phyloP scores from a whole-genome alignment of 2,888 invertebrate genomes.

The Punctoribates punctum region DNA sequence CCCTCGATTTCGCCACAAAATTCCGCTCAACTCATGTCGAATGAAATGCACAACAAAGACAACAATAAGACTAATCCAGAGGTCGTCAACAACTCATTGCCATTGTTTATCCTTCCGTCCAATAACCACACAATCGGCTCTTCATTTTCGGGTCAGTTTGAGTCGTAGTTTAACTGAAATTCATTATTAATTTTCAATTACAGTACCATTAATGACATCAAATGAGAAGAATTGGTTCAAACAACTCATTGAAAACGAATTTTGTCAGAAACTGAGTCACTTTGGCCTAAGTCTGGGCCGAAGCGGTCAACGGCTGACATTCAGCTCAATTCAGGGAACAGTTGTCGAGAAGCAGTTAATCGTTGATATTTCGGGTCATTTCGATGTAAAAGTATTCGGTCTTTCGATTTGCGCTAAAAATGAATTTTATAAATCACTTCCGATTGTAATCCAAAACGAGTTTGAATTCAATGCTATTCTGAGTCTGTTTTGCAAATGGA shows the following conservation, averaged over 20 bases:
- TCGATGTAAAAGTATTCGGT: conserved; percentile 19
- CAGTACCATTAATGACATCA: background rate
- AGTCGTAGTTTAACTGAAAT: background rate
- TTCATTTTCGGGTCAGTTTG: background rate
- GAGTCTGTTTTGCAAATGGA: background rate
- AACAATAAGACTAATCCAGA: background rate
- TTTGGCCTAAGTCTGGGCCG: background rate
- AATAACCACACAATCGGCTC: background rate
- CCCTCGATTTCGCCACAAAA: background rate
- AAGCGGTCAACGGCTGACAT: background rate
- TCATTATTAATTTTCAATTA: background rate
- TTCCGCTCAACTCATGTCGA: background rate
- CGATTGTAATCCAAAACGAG: background rate
- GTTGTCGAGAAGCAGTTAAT: conserved; percentile 14
- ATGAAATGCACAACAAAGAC: background rate
- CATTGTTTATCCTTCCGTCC: conserved; percentile 19
- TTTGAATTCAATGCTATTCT: background rate
- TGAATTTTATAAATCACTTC: background rate
- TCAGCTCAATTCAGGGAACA: background rate
- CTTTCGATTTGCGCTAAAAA: conserved; percentile 9
- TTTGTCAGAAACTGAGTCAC: background rate
- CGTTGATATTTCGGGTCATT: conserved; percentile 5
- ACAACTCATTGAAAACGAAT: background rate
- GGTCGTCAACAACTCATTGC: background rate
- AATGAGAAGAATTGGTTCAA: conserved; percentile 25